Evolutionary conservation across 2,113 vertebrate genomes (phyloP).

Genomic region (Bubalus kerabau): DNA sequence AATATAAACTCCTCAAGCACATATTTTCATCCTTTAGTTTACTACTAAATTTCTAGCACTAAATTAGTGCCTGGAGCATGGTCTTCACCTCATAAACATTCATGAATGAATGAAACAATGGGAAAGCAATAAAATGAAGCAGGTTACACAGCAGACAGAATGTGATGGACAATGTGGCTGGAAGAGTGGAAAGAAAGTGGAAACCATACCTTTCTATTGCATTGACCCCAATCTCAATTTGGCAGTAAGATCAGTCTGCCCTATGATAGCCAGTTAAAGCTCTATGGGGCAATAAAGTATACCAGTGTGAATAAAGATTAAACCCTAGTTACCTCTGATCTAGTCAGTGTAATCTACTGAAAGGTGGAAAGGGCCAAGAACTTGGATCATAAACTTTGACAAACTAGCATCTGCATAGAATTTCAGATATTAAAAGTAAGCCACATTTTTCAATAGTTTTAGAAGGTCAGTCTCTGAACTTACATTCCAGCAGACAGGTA

Average conservation of each 20-base stretch:
- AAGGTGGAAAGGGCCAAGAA: background rate
- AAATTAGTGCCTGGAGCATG: background rate
- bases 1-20: background rate
- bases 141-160: background rate
- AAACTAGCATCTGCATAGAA: background rate
- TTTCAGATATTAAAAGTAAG: background rate
- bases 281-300: background rate
- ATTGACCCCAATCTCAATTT: background rate
- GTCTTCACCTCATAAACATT: background rate
- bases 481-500: background rate
- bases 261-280: background rate
- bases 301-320: background rate
- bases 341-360: background rate
- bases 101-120: background rate
- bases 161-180: background rate
- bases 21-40: background rate
- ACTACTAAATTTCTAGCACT: background rate
- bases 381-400: background rate
- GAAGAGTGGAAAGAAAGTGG: background rate
- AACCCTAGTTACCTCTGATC: background rate
- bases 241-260: background rate
- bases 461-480: background rate
- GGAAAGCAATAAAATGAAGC: background rate
- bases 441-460: background rate
- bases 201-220: background rate